Evolutionary conservation across 2,888 invertebrate genomes (phyloP).

Genomic region (Lobophora halterata): DNA sequence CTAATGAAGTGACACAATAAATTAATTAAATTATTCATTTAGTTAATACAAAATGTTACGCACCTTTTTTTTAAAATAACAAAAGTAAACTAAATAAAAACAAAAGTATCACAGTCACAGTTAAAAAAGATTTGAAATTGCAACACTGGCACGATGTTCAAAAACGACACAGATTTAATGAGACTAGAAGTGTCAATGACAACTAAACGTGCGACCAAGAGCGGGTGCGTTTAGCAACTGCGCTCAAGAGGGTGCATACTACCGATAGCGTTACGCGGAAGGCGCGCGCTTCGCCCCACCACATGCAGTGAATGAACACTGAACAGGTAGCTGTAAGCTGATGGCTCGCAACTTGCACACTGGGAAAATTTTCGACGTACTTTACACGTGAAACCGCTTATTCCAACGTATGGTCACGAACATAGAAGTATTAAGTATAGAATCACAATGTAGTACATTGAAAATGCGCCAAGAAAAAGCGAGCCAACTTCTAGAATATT

Average conservation of each 20-base stretch:
- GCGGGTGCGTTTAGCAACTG: conserved; percentile 79
- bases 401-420: conserved; percentile 17
- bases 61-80: conserved; percentile 10
- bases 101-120: too few species aligned
- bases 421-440: too few species aligned
- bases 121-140: conserved; percentile 2
- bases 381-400: conserved; percentile 30
- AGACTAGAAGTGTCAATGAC: conserved; percentile 63
- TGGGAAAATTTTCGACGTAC: conserved; percentile 35
- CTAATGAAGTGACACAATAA: too few species aligned
- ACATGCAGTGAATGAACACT: conserved; percentile 72
- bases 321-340: conserved; percentile 72
- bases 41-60: too few species aligned
- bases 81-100: conserved; percentile 15
- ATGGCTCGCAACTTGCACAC: conserved; percentile 37
- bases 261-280: conserved; percentile 79
- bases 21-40: too few species aligned
- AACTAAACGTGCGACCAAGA: conserved; percentile 68
- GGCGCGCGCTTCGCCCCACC: conserved; percentile 70
- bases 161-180: conserved; percentile 40
- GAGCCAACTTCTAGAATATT: too few species aligned
- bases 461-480: too few species aligned
- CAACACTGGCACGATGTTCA: conserved; percentile 4
- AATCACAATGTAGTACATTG: too few species aligned
- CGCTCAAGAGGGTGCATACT: conserved; percentile 75